Conservation (phyloP, 2,113 vertebrate genomes). For the Dascyllus trimaculatus region DNA sequence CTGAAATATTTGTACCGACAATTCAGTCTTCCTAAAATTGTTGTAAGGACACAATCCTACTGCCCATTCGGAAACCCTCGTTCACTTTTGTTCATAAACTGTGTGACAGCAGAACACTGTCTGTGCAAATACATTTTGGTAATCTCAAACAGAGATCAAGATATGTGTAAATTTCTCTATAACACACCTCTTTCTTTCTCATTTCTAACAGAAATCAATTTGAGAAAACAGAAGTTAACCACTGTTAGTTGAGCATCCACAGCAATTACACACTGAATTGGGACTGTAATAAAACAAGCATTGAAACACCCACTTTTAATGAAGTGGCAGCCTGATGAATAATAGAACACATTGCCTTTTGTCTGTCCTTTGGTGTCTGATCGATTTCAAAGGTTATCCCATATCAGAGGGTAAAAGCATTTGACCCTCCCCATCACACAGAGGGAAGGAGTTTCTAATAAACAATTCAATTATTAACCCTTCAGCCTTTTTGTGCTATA, state of each 20-base stretch:
- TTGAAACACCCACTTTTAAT: slow-evolving; percentile 22
- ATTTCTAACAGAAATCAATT: too few species aligned
- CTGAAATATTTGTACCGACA: too few species aligned
- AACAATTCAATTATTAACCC: slow-evolving; percentile 61
- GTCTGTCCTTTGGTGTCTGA: slow-evolving; percentile 50
- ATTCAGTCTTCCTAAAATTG: too few species aligned
- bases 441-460: slow-evolving; percentile 49
- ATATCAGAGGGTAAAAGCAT: slow-evolving; percentile 43
- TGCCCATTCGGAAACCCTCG: too few species aligned
- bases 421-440: slow-evolving; percentile 36
- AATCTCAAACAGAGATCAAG: too few species aligned
- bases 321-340: slow-evolving; percentile 58
- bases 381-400: slow-evolving; percentile 63
- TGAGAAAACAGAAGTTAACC: too few species aligned
- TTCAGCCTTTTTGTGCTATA: slow-evolving; percentile 6
- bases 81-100: too few species aligned
- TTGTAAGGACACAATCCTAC: too few species aligned
- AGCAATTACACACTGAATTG: background rate
- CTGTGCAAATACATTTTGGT: too few species aligned
- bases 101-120: too few species aligned
- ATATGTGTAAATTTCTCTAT: background rate
- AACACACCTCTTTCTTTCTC: too few species aligned
- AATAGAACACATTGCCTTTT: slow-evolving; percentile 41
- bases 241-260: background rate
- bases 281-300: slow-evolving; percentile 2